Conservation (phyloP, 2,888 invertebrate species). For the Bedellia somnulentella region DNA sequence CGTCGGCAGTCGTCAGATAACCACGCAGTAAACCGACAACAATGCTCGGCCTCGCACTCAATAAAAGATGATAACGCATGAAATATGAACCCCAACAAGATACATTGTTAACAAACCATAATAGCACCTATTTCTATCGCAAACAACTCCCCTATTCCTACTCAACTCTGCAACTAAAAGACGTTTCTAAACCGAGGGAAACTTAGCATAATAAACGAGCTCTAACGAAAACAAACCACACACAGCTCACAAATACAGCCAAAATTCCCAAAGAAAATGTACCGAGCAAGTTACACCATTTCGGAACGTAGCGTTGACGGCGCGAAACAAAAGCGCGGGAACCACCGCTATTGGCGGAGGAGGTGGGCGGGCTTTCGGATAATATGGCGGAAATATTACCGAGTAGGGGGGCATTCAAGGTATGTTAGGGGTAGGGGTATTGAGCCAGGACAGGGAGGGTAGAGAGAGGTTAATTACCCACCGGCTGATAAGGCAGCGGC, state of each 20-base stretch:
- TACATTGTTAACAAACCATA: conserved; percentile 22
- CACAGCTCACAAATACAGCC: conserved; percentile 40
- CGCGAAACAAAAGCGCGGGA: conserved; percentile 60
- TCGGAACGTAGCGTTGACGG: conserved; percentile 40
- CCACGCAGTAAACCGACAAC: conserved; percentile 55
- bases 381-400: conserved; percentile 61
- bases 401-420: conserved; percentile 53
- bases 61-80: conserved; percentile 62
- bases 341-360: conserved; percentile 50
- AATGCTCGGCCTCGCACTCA: conserved; percentile 55
- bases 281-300: conserved; percentile 44
- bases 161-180: conserved; percentile 14
- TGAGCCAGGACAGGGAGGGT: conserved; percentile 17
- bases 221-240: conserved; percentile 53
- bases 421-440: conserved; percentile 27
- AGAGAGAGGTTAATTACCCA: conserved; percentile 55
- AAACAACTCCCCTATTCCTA: conserved; percentile 6
- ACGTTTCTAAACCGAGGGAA: conserved; percentile 19
- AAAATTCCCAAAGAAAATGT: conserved; percentile 50
- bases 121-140: conserved; percentile 16
- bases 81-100: conserved; percentile 57
- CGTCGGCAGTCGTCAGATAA: conserved; percentile 43
- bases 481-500: conserved; percentile 60
- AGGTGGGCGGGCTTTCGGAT: conserved; percentile 52
- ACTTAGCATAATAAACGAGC: conserved; percentile 39